Base-by-base conservation (phyloP, 2,888 invertebrate genomes). In the Oligia latruncula region DNA sequence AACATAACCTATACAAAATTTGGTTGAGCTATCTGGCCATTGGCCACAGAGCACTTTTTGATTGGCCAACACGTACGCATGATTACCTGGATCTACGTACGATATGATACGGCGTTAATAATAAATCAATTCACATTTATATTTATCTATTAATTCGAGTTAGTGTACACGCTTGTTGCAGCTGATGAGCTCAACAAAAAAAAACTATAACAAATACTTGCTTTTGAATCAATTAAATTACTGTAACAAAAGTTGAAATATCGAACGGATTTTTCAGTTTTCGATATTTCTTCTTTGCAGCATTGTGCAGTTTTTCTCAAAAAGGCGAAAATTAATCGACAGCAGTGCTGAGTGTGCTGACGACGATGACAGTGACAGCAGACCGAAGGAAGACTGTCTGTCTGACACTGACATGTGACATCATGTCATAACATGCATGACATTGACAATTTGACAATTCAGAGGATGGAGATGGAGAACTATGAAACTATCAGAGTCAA, bases 1-100 rank as follows among this genome's bases (percentile, higher is more conserved):
- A 84, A 84, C 68, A 84, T 81, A 81, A 81, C 81, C 81, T 84
- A 70, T 49, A 81, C 79, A 79, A 8, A 64, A 15, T 1, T 20
- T 64, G 4, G 3, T 64, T 20, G 23, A 46, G 0, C n/a, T 60
- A 55, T 46, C 67, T 68, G 35, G 23, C 11, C 40, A 49, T 35
- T 35, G 29, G 29, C 29, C 29, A 29, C 29, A 29, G 29, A 29
- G 29, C 1, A 29, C 29, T 29, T 29, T 29, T 29, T 29, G 29
- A 29, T 52, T 68, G 46, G 23, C 15, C 40, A 49, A 43, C 20
- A 58, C 58, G 5, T 58, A 64, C 4, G n/a, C 15, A 15, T 35
- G 20, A 49, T 58, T 78, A 49, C 6, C 46, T 60, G 15, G 40
- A 40, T 52, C 6, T 70, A 20, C 43, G 15, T 20, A 68, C 4